Evolutionary conservation across 1,140 invertebrate species (phyloP).

Genomic region (Chlorops oryzae): DNA sequence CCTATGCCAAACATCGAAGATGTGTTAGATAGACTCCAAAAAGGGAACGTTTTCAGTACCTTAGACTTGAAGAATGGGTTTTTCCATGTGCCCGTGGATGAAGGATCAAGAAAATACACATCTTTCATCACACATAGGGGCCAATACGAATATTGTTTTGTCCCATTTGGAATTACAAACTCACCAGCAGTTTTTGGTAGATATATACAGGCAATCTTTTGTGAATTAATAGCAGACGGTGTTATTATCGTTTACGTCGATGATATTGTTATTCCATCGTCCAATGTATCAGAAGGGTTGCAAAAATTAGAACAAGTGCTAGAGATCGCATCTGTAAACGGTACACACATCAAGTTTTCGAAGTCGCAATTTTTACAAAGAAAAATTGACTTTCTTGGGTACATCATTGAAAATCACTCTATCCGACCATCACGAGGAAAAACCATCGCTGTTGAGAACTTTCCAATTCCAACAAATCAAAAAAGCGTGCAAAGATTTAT

Average conservation of each 20-base stretch:
- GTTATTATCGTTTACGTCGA: slow-evolving; percentile 5
- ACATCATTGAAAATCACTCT: not conserved
- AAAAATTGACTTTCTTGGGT: not conserved
- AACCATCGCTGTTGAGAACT: not conserved
- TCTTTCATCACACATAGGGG: slow-evolving; percentile 44
- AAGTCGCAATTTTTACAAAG: slow-evolving; percentile 11
- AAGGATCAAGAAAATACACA: slow-evolving; percentile 35
- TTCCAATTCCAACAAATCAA: not conserved
- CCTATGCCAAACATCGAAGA: no score
- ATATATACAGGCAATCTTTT: slow-evolving; percentile 33
- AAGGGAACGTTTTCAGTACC: slow-evolving; percentile 47
- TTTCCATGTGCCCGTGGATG: slow-evolving; percentile 36
- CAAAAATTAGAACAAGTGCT: slow-evolving; percentile 3
- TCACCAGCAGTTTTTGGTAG: slow-evolving; percentile 43
- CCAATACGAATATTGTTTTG: slow-evolving; percentile 46
- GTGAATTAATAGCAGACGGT: not conserved
- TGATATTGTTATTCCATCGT: slow-evolving; percentile 7
- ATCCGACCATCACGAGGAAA: not conserved
- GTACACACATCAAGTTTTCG: slow-evolving; percentile 26
- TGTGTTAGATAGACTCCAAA: no score
- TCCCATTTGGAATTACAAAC: slow-evolving; percentile 50
- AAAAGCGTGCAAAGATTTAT: not conserved
- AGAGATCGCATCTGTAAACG: not conserved
- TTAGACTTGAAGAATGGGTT: slow-evolving; percentile 50
- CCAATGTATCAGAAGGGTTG: not conserved